Evolutionary conservation across 2,888 invertebrate genomes (phyloP).

Genomic region (Caenorhabditis sp.): DNA sequence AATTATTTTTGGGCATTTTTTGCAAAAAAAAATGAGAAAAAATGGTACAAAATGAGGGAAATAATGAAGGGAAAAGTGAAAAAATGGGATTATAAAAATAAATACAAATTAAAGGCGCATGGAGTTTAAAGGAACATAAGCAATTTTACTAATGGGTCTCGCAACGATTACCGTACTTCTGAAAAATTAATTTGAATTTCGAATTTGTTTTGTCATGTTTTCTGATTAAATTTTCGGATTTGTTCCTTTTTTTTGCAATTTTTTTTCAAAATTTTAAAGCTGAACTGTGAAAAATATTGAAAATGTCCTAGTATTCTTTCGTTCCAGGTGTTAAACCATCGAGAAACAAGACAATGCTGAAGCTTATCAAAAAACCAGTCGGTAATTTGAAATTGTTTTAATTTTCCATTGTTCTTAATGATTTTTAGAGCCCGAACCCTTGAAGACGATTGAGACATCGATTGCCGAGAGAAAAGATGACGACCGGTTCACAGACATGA

Average conservation of each 20-base stretch:
- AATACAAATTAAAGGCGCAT: constrained; percentile 29
- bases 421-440: constrained; percentile 41
- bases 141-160: not conserved
- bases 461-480: constrained; percentile 55
- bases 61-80: not conserved
- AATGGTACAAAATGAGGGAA: not conserved
- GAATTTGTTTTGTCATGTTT: not conserved
- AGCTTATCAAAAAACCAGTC: constrained; percentile 38
- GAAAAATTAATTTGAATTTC: constrained; percentile 1
- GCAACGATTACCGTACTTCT: constrained; percentile 20
- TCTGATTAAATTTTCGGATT: not conserved
- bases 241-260: not conserved
- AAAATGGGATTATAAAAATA: constrained; percentile 10
- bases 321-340: no score
- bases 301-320: no score
- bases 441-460: constrained; percentile 55
- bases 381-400: constrained; percentile 14
- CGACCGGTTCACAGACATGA: constrained; percentile 52
- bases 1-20: constrained; percentile 3
- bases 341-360: constrained; percentile 24
- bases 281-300: no score
- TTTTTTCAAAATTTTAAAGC: constrained; percentile 4
- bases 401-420: not conserved
- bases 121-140: constrained; percentile 17
- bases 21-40: not conserved